These are phyloP conservation scores for Cataglyphis cursor DNA, from an alignment of 2,888 invertebrate genomes.

Conservation along the genomic window DNA sequence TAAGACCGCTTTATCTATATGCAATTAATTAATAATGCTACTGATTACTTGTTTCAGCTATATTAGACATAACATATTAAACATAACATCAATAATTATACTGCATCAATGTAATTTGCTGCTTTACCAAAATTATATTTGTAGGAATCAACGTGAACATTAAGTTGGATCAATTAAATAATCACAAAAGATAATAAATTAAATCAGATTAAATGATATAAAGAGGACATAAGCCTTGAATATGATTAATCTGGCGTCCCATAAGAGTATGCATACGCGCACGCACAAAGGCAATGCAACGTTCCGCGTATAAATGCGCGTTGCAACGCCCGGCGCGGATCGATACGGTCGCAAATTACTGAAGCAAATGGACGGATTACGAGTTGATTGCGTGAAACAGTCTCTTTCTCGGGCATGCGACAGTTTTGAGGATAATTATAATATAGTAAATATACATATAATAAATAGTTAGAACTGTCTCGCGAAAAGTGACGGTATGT, in stretches of 20 bases:
- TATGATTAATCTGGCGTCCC: not conserved
- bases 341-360: conserved; percentile 72
- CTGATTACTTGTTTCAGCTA: not conserved
- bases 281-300: not conserved
- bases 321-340: conserved; percentile 58
- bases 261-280: not conserved
- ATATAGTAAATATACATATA: too few relatives aligned
- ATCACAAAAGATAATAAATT: not conserved
- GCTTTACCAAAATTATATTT: not conserved
- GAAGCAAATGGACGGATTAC: conserved; percentile 77
- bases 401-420: conserved; percentile 56
- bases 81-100: not conserved
- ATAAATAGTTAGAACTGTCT: not conserved
- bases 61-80: not conserved
- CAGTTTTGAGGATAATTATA: not conserved
- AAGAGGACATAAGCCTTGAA: conserved; percentile 3
- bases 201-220: conserved; percentile 14
- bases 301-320: conserved; percentile 64
- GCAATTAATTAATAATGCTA: conserved; percentile 1
- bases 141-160: not conserved
- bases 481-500: not conserved
- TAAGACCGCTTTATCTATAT: conserved; percentile 12
- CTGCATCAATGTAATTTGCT: not conserved
- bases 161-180: not conserved
- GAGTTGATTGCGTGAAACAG: conserved; percentile 69